Conservation (phyloP, 2,797 vertebrate genomes). For the Falco biarmicus region DNA sequence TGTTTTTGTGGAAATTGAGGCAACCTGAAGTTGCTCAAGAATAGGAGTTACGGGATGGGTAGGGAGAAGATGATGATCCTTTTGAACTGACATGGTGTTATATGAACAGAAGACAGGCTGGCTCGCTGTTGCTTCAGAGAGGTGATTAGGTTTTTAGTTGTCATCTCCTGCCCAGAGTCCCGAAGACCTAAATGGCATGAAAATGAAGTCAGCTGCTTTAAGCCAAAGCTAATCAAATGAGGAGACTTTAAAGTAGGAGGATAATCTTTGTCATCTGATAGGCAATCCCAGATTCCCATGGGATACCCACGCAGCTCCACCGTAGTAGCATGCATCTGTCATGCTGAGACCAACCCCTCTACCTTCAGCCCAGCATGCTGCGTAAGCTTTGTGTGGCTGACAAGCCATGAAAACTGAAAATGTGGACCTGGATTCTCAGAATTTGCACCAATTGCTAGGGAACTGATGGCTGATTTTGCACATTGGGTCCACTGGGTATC, state of each 20-base stretch:
- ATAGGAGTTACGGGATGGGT: background rate
- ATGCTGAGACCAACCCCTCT: background rate
- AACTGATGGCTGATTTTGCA: background rate
- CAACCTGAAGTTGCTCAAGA: background rate
- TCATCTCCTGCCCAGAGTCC: background rate
- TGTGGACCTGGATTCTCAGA: background rate
- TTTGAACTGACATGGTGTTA: background rate
- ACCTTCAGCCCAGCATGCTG: background rate
- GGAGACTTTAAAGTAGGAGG: background rate
- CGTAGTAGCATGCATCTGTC: background rate
- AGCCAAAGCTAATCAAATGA: constrained; percentile 43
- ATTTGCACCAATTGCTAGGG: background rate
- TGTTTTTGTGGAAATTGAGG: background rate
- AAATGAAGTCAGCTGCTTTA: constrained; percentile 28
- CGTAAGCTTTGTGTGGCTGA: background rate
- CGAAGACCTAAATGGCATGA: background rate
- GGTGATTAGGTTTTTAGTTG: background rate
- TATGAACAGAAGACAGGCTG: background rate
- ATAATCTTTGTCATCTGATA: constrained; percentile 25
- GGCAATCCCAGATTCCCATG: constrained; percentile 4
- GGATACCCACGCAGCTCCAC: background rate
- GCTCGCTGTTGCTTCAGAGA: background rate
- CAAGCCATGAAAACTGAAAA: background rate
- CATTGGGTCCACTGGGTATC: accelerated
- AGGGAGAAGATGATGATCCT: background rate